A percentile compares a stretch with the other conserved stretches of the same genome.
phyloP scores from a whole-genome alignment of 1,140 invertebrate species.

The Drosophila baimaii region DNA sequence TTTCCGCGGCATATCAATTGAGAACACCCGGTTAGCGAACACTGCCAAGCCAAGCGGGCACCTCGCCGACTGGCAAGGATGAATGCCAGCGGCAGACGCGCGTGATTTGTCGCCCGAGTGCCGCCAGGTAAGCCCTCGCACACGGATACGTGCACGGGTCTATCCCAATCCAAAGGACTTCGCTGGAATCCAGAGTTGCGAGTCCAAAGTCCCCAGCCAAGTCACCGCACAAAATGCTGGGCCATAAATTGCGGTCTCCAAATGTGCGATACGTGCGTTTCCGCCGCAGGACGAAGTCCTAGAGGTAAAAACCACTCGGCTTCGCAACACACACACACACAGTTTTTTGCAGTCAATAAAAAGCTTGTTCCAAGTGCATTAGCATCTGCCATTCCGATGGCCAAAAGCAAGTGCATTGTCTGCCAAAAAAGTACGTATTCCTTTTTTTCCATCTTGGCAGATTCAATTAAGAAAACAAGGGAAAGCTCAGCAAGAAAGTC shows the following conservation, averaged over 20 bases:
- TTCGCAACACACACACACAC: too few species aligned
- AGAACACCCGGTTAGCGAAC: conserved; percentile 30
- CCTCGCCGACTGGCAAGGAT: conserved; percentile 17
- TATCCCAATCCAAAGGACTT: conserved; percentile 12
- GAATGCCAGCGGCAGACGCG: conserved; percentile 31
- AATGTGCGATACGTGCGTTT: conserved; percentile 59
- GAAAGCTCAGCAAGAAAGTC: conserved; percentile 5
- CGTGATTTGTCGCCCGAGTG: conserved; percentile 56
- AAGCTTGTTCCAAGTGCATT: conserved; percentile 57
- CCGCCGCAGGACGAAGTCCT: neutral
- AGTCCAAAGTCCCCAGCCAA: conserved; percentile 1
- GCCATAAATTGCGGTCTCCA: conserved; percentile 68
- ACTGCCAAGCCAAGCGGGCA: conserved; percentile 14
- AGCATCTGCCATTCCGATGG: conserved; percentile 49
- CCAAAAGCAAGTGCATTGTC: conserved; percentile 33
- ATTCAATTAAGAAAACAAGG: conserved; percentile 58
- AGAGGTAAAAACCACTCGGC: conserved; percentile 26
- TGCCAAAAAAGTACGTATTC: conserved; percentile 31
- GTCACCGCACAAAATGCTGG: conserved; percentile 24
- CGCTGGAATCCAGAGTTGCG: neutral
- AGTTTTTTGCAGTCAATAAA: conserved; percentile 46
- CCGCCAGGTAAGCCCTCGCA: conserved; percentile 28
- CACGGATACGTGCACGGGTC: conserved; percentile 20
- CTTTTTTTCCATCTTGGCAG: conserved; percentile 15
- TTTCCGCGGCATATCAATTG: conserved; percentile 66